phyloP scores from a whole-genome alignment of 2,113 vertebrate genomes.

The Coracopsis vasa region DNA sequence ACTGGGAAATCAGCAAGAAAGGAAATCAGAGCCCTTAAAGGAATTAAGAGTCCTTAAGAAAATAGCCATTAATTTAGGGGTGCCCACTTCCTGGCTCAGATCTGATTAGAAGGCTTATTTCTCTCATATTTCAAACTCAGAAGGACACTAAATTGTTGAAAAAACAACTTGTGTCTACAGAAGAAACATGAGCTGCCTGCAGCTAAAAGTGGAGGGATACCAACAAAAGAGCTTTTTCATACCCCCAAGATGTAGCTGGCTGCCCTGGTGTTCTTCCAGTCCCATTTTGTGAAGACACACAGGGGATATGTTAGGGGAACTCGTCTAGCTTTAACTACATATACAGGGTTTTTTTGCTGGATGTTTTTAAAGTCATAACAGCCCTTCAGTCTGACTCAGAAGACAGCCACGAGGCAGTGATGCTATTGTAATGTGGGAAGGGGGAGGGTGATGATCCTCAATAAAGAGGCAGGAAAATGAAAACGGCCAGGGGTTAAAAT shows the following conservation, averaged over 20 bases:
- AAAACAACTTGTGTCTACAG: neutral
- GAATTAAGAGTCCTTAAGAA: constrained; percentile 22
- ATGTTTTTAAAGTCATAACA: neutral
- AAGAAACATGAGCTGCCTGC: neutral
- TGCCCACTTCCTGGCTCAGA: neutral
- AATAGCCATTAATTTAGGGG: constrained; percentile 22
- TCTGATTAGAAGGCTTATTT: constrained; percentile 2
- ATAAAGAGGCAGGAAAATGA: neutral
- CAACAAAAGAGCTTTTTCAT: neutral
- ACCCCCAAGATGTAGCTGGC: neutral
- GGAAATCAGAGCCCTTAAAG: constrained; percentile 4
- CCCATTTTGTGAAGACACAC: neutral
- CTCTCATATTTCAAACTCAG: neutral
- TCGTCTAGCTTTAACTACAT: neutral
- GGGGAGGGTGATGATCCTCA: neutral
- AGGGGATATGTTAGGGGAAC: neutral
- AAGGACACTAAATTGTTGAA: constrained; percentile 3
- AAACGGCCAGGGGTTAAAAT: neutral
- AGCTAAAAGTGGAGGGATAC: neutral
- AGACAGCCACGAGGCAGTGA: neutral
- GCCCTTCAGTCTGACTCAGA: neutral
- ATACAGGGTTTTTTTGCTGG: rapidly evolving
- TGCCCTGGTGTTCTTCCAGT: neutral
- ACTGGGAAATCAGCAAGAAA: constrained; percentile 9
- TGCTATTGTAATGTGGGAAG: neutral